Conservation (phyloP, 2,888 invertebrate species). For the Caenorhabditis angaria region DNA sequence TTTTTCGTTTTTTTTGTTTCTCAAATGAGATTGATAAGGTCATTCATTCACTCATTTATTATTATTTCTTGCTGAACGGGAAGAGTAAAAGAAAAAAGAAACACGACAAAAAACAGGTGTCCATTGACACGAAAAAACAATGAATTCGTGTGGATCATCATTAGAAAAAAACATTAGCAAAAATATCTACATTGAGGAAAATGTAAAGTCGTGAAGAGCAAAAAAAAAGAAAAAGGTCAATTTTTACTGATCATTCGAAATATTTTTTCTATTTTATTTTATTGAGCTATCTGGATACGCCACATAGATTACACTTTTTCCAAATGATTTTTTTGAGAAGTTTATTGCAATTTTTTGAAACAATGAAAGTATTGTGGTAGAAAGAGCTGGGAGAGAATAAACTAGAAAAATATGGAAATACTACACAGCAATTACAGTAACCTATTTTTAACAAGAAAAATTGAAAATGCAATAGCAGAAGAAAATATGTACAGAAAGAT, state of each 20-base stretch:
- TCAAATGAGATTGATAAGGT: constrained; percentile 41
- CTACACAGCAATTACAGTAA: too few species aligned
- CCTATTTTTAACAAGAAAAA: too few species aligned
- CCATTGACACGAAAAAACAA: not conserved
- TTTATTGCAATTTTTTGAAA: not conserved
- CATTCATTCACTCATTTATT: constrained; percentile 13
- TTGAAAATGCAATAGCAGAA: too few species aligned
- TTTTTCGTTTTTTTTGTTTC: too few species aligned
- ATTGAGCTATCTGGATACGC: not conserved
- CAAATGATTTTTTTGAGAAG: not conserved
- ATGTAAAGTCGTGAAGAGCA: constrained; percentile 42
- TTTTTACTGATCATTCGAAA: constrained; percentile 7
- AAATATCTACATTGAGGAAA: not conserved
- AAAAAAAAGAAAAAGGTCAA: constrained; percentile 29
- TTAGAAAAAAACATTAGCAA: not conserved
- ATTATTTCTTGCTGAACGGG: not conserved
- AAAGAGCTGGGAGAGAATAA: not conserved
- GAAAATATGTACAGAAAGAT: too few species aligned
- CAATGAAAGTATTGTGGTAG: not conserved
- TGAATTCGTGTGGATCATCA: not conserved
- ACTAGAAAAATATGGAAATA: too few species aligned
- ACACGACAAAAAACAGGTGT: constrained; percentile 1
- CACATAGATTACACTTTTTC: constrained; percentile 2
- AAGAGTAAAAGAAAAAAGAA: not conserved
- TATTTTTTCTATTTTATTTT: not conserved